A percentile compares a stretch with the other conserved stretches of the same genome.
These are phyloP conservation scores for Nomada hirtipes DNA, from an alignment of 2,888 invertebrate species.

Conservation along the genomic window DNA sequence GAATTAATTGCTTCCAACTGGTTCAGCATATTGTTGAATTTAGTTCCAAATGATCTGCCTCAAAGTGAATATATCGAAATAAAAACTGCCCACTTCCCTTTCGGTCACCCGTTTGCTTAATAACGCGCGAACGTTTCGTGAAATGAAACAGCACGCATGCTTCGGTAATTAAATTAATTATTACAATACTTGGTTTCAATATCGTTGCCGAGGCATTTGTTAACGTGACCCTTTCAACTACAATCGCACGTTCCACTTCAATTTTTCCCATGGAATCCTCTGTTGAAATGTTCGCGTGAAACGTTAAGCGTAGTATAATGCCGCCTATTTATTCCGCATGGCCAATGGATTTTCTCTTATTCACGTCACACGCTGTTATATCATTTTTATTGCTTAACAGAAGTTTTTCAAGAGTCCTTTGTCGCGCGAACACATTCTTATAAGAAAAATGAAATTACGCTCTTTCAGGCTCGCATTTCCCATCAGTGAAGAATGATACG, in stretches of 20 bases:
- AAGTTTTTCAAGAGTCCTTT: neutral
- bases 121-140: neutral
- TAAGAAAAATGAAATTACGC: neutral
- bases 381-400: neutral
- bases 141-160: neutral
- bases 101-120: no score
- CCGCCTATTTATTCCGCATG: neutral
- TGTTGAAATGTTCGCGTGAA: neutral
- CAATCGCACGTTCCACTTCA: neutral
- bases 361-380: neutral
- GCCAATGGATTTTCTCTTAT: neutral
- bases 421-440: neutral
- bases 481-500: neutral
- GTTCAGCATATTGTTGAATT: no score
- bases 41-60: no score
- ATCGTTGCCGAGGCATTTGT: neutral
- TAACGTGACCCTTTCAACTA: neutral
- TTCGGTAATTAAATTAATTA: constrained; percentile 1
- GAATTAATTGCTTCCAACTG: no score
- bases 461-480: neutral
- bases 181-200: no score
- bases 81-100: no score
- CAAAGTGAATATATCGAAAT: no score
- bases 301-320: neutral
- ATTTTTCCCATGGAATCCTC: neutral